Conservation (phyloP, 2,113 vertebrate genomes). For the Calyptommatus sinebrachiatus region DNA sequence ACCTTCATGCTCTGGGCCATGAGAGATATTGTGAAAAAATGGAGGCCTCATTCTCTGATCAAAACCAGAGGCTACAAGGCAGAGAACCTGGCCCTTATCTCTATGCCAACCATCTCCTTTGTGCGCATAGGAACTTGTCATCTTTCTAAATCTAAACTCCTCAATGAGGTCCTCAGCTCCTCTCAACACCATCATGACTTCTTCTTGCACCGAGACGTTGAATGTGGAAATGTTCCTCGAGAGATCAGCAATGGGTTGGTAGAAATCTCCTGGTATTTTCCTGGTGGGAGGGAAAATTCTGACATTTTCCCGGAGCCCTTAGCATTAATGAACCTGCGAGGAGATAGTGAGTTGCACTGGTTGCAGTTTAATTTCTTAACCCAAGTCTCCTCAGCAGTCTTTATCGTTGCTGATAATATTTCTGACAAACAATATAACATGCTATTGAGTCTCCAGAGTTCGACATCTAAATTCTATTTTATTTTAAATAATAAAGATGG, state of each 20-base stretch:
- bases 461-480: conserved; percentile 55
- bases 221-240: conserved; percentile 63
- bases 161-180: conserved; percentile 71
- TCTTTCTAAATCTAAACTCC: conserved; percentile 71
- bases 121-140: conserved; percentile 65
- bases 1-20: conserved; percentile 77
- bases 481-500: conserved; percentile 53
- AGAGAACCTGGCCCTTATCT: conserved; percentile 58
- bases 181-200: conserved; percentile 64
- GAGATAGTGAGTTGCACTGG: conserved; percentile 63
- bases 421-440: conserved; percentile 57
- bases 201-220: conserved; percentile 69
- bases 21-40: conserved; percentile 70
- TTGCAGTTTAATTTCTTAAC: conserved; percentile 62
- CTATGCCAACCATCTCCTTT: conserved; percentile 72
- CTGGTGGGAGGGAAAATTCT: conserved; percentile 55
- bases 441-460: conserved; percentile 49
- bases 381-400: conserved; percentile 52
- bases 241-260: conserved; percentile 77
- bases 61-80: conserved; percentile 50
- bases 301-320: conserved; percentile 60
- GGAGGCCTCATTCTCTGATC: conserved; percentile 60
- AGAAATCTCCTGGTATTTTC: conserved; percentile 78
- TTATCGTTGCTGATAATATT: conserved; percentile 65
- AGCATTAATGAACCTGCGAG: conserved; percentile 61